Base-by-base conservation (phyloP, 1,140 invertebrate species). In the Lucilia cuprina region DNA sequence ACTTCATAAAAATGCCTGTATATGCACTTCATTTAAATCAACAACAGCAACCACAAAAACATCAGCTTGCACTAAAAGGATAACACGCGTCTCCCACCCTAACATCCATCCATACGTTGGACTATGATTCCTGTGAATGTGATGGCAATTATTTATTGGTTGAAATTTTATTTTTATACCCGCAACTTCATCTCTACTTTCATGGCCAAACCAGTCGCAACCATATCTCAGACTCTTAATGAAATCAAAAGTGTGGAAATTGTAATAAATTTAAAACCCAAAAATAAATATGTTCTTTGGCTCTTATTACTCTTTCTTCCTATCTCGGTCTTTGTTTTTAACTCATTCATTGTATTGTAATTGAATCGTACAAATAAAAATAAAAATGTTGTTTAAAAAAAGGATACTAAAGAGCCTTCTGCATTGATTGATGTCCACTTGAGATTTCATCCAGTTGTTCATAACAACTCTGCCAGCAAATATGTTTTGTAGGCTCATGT, bases 41-140 rank as follows among this genome's bases (percentile, higher is more conserved):
- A 80, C 77, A 49, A 49, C 19, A 70, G 19, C 41, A 80, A 80
- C 77, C 77, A 80, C 77, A 80, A 80, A 21, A 80, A 50, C 77
- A 80, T 80, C 77, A 80, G 77, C 77, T n/a, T 80, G 77, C 77
- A 80, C 77, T 80, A 80, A 80, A 80, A 80, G 77, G 77, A 80
- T 80, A 80, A 80, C 77, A 80, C 77, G 77, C 41, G 41, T 80
- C 41, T 8, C 9, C 21, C 19, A 50, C 19, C 34, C 9, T 49
- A 30, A 9, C 49, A 49, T 49, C 49, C 49, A 49, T 49, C 49
- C 49, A 49, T 49, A 41, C 41, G 50, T 14, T 0, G 50, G 17
- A 55, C 12, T 5, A 17, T 55, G 13, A 55, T 55, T 41, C 34
- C 30, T 77, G 34, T 35, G 35, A 41, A 77, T 30, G 3, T 30